Evolutionary conservation across 1,140 invertebrate genomes (phyloP), one percentile per base, ranked within the genome.

Genomic region (Drosophila lowei): DNA sequence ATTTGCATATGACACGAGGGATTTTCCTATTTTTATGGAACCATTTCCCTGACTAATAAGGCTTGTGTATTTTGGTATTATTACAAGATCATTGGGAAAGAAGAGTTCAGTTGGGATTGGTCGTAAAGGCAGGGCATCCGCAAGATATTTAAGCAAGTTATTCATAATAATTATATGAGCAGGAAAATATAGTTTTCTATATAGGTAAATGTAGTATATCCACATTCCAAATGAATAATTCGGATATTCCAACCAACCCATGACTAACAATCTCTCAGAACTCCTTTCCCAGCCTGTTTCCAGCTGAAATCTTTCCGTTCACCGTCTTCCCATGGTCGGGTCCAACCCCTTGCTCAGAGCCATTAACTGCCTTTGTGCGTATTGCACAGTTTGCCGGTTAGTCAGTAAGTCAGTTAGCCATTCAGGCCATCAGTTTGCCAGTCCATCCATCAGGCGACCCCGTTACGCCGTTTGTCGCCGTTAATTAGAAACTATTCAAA

Each of bases 401-500:
- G 65, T 48, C 42, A 67, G 60, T 63, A 47, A 30, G 58, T 64
- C 30, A 56, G 43, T 56, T 67, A 28, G 63, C 43, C 34, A 41
- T 61, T 41, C 9, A 38, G 47, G 49, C 47, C 47, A 16, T 70
- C 54, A 53, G 55, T 65, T 46, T 21, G 60, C 52, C 60, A 47
- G 16, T 54, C 61, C 49, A 54, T 60, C 50, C 38, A 59, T 63
- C 66, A 66, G 67, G 73, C 80, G 64, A 74, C 74, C 83, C 64
- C 77, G 74, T 88, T 80, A 77, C 77, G 81, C 83, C 63, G 80
- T 73, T 65, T 85, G 80, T 85, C 80, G 68, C 38, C 59, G 77
- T 86, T 86, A 86, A 86, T 86, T 86, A 86, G 83, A 86, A 86
- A 88, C 81, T 88, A 86, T 86, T 86, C 81, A 88, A 67, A 86